Evolutionary conservation across 2,113 vertebrate species (phyloP).

Genomic region (Ranitomeya variabilis): DNA sequence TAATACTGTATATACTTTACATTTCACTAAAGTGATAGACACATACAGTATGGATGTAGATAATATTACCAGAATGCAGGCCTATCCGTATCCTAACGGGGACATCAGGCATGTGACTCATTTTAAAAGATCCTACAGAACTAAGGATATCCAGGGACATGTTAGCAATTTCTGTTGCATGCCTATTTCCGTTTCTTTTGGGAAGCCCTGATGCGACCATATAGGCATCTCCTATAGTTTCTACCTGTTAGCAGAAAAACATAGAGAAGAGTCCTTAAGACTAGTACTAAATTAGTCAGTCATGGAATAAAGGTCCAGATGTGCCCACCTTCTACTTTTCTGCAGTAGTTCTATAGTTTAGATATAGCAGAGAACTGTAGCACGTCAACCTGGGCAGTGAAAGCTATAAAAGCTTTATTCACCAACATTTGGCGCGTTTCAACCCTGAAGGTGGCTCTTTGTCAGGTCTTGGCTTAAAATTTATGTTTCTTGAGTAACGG

Average conservation of each 20-base stretch:
- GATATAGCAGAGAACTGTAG: no score
- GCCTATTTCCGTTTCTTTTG: slow-evolving; percentile 72
- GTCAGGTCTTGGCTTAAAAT: no score
- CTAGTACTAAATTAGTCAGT: background rate
- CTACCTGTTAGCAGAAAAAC: slow-evolving; percentile 67
- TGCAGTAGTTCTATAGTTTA: no score
- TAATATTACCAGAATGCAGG: slow-evolving; percentile 73
- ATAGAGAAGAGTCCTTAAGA: background rate
- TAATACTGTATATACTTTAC: background rate
- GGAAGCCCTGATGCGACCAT: slow-evolving; percentile 81
- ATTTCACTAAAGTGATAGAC: background rate
- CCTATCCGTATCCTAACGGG: slow-evolving; percentile 79
- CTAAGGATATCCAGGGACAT: slow-evolving; percentile 82
- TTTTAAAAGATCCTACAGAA: slow-evolving; percentile 78
- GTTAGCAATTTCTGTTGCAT: slow-evolving; percentile 77
- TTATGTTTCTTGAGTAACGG: no score
- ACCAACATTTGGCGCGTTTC: no score
- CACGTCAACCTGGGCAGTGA: no score
- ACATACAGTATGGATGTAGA: background rate
- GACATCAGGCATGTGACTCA: slow-evolving; percentile 81
- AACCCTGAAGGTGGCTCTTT: no score
- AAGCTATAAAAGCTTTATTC: no score
- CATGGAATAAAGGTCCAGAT: background rate
- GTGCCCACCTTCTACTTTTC: no score
- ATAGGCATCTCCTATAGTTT: slow-evolving; percentile 81